Evolutionary conservation across 2,888 invertebrate genomes (phyloP).

Genomic region (Heliconius ethilla): DNA sequence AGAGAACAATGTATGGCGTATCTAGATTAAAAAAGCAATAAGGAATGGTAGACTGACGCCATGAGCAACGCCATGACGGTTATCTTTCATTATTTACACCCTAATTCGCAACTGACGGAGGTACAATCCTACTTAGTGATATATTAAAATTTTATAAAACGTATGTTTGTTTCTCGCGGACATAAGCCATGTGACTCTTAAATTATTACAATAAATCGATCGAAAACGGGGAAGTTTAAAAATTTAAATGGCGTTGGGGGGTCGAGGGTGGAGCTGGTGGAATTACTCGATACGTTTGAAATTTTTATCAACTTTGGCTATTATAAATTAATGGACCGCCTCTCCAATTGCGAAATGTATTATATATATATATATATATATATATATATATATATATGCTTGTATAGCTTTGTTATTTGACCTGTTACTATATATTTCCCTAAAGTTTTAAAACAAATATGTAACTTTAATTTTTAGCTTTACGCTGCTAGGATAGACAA

Average conservation of each 20-base stretch:
- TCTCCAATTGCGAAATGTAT: constrained; percentile 3
- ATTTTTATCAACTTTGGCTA: constrained; percentile 18
- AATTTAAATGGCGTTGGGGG: constrained; percentile 20
- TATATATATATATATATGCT: no score
- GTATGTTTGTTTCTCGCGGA: constrained; percentile 22
- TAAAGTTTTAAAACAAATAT: no score
- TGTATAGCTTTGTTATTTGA: background rate
- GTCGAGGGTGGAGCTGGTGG: constrained; percentile 2
- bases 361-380: no score
- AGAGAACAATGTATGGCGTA: background rate
- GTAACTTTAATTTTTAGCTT: no score
- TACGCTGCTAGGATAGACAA: no score
- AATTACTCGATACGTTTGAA: constrained; percentile 16
- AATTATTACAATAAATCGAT: constrained; percentile 33
- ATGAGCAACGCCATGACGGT: constrained; percentile 9
- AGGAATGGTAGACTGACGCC: constrained; percentile 3
- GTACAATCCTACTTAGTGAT: background rate
- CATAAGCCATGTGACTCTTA: background rate
- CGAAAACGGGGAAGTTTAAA: constrained; percentile 18
- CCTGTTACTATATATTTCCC: background rate
- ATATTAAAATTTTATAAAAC: background rate
- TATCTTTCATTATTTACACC: constrained; percentile 15
- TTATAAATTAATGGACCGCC: constrained; percentile 22
- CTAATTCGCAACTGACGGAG: constrained; percentile 11
- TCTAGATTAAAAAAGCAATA: constrained; percentile 7